Conservation (phyloP, 2,113 vertebrate genomes). For the Arvicanthis niloticus region DNA sequence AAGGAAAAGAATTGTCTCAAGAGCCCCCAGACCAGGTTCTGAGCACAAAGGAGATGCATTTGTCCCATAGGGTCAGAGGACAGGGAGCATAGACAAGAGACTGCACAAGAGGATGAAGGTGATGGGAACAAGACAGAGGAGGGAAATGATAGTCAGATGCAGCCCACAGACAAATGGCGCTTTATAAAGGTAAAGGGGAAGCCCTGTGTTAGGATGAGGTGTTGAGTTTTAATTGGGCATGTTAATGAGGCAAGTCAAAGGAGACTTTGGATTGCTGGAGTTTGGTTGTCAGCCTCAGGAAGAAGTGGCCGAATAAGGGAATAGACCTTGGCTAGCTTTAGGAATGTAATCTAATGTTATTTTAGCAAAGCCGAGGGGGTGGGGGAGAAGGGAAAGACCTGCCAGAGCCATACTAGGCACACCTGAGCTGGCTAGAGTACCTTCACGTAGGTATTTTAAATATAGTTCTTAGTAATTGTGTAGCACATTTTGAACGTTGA, state of each 20-base stretch:
- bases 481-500: neutral
- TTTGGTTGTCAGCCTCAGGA: neutral
- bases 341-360: neutral
- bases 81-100: neutral
- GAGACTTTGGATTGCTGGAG: neutral
- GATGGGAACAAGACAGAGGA: neutral
- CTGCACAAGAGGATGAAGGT: neutral
- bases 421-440: neutral
- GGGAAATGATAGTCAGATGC: neutral
- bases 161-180: neutral
- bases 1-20: neutral
- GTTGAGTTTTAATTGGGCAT: neutral
- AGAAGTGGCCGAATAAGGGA: neutral
- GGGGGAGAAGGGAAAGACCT: neutral
- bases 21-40: neutral
- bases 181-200: neutral
- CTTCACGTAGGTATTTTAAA: neutral
- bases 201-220: neutral
- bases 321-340: neutral
- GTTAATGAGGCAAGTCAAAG: neutral
- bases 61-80: neutral
- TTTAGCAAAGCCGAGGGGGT: neutral
- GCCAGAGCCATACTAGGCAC: neutral
- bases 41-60: neutral
- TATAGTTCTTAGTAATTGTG: neutral